Evolutionary conservation across 2,888 invertebrate genomes (phyloP).

Genomic region (Vanessa cardui): DNA sequence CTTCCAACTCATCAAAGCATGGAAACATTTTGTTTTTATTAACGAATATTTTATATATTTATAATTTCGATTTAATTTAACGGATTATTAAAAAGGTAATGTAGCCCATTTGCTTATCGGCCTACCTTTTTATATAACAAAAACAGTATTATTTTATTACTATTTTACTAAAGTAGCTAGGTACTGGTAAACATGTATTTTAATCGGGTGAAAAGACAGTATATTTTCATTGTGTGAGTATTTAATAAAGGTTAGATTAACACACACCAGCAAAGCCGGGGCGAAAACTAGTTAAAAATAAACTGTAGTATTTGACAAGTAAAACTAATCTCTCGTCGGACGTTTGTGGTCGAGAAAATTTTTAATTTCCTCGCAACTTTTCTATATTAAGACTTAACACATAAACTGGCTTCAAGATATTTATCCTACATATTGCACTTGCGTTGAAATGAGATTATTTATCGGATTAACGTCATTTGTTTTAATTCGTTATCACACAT

Average conservation of each 20-base stretch:
- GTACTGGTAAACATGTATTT: too few relatives aligned
- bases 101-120: too few relatives aligned
- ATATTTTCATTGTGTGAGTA: too few relatives aligned
- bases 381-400: slow-evolving; percentile 14
- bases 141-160: too few relatives aligned
- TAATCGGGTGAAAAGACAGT: too few relatives aligned
- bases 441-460: slow-evolving; percentile 24
- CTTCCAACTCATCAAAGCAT: too few relatives aligned
- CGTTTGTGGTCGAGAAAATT: slow-evolving; percentile 16
- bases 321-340: slow-evolving; percentile 17
- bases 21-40: too few relatives aligned
- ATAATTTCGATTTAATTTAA: too few relatives aligned
- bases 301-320: slow-evolving; percentile 10
- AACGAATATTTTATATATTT: too few relatives aligned
- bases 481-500: slow-evolving; percentile 3
- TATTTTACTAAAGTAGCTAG: too few relatives aligned
- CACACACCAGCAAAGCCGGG: neutral
- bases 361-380: slow-evolving; percentile 20
- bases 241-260: neutral
- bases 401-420: slow-evolving; percentile 16
- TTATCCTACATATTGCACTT: slow-evolving; percentile 21
- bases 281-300: neutral
- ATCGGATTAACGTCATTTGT: slow-evolving; percentile 15
- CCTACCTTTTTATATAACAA: too few relatives aligned
- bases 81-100: too few relatives aligned